Base-by-base conservation (phyloP, 2,113 vertebrate species). In the Gasterosteus nipponicus region DNA sequence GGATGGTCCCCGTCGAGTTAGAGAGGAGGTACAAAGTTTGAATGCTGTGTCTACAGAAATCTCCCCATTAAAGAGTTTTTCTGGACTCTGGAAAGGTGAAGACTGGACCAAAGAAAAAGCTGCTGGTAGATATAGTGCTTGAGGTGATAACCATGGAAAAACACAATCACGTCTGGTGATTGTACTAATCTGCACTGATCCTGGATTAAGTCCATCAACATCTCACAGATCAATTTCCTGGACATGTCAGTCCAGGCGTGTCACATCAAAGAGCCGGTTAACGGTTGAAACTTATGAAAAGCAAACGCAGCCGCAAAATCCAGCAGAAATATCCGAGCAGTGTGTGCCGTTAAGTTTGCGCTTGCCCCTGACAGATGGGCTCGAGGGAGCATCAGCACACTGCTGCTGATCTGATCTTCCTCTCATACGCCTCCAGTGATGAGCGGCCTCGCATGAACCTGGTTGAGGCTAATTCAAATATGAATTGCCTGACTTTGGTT, bases 291-390 rank as follows among this genome's bases (percentile, higher is more conserved):
- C 14, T 41, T n/a, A 61, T 19, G 38, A 41, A 10, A 61, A 14
- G 38, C 19, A 42, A 42, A 22, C 60, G 22, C 38, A 42, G 6
- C n/a, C 41, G 38, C 38, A 62, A 41, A 35, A n/a, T 26, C 56
- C 5, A 60, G 57, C 46, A 60, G 19, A 11, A 51, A 64, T 72
- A 49, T 67, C 44, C 10, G 10, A 7, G 18, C 10, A 2, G n/a
- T 0, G 1, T 60, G 38, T 33, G 57, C 31, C 41, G 33, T 12
- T 46, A 58, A 77, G 33, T 80, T 76, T 82, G 67, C 51, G 35
- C 42, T 46, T 54, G 42, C 82, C 68, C 62, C 66, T 11, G 56
- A 77, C 60, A 77, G 69, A 38, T 69, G 72, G 31, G 11, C 54
- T 68, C 7, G 2, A 53, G 57, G 54, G 22, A 0, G 3, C 15